These are phyloP conservation scores for Pecten maximus DNA, from an alignment of 2,888 invertebrate genomes.

Conservation along the genomic window DNA sequence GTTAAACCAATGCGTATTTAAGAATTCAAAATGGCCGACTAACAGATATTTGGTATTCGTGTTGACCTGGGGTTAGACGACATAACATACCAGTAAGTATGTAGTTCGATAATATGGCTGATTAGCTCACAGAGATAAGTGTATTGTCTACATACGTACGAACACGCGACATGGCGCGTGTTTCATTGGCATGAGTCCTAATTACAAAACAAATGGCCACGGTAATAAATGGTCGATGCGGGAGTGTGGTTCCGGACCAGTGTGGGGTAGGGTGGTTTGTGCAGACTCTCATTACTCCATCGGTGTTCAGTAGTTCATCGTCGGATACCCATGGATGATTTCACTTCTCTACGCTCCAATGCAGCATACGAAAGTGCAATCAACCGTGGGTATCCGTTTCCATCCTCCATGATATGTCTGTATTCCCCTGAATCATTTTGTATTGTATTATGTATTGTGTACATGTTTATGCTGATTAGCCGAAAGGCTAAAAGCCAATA, in stretches of 20 bases:
- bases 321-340: too few species aligned
- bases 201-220: constrained; percentile 9
- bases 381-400: too few species aligned
- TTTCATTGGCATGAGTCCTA: not conserved
- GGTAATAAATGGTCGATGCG: not conserved
- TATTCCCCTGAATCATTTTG: too few species aligned
- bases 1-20: too few species aligned
- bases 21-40: constrained; percentile 4
- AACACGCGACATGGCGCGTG: not conserved
- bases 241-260: not conserved
- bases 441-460: too few species aligned
- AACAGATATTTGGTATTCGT: not conserved
- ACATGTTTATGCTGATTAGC: too few species aligned
- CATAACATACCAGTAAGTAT: not conserved
- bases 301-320: not conserved
- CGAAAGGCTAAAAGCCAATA: too few species aligned
- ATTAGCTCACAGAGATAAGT: not conserved
- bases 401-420: too few species aligned
- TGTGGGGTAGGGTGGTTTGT: not conserved
- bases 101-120: not conserved
- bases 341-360: too few species aligned
- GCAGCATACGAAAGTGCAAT: too few species aligned
- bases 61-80: not conserved
- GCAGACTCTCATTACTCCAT: not conserved
- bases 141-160: constrained; percentile 26